Base-by-base conservation (phyloP, 30 jellyfish, hydroid and myxozoan species). In the Pelagia noctiluca region DNA sequence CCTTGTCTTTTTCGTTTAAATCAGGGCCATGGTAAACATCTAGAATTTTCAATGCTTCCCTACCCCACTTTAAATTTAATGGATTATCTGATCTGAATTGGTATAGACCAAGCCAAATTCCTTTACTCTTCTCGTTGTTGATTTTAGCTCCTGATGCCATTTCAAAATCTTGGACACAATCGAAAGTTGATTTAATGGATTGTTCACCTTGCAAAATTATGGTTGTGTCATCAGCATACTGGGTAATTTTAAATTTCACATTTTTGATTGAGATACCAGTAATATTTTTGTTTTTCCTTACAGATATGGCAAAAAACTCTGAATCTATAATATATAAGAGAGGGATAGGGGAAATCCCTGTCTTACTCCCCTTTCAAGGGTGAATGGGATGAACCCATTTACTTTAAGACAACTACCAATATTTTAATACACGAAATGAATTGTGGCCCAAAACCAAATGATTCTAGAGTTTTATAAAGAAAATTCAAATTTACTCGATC, bases 371-470 rank as follows among this genome's bases (percentile, higher is more conserved):
- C 57, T 42, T 5, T 16, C 57, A 42, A 42, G 57, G 57, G 57
- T 42, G 57, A 42, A 42, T 42, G 57, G 57, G 57, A 42, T 42
- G 57, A 5, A 42, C 57, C 75, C 87, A 75, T 75, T 75, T 10
- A 75, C 87, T 32, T 31, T 35, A 1, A 75, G 80, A 1, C 68
- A 80, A 23, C 87, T 75, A 31, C 49, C 31, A 16, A 35, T 75
- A 75, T 22, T 22, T 52, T 52, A 35, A 75, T 32, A 74, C 80
- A 75, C 35, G 30, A 18, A n/a, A 48, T 49, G 28, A 47, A 75
- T 74, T 32, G n/a, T 28, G 80, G 80, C 3, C 80, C 87, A 46
- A 75, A 75, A 32, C 71, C 71, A 25, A 75, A 31, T 16, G 23
- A 22, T n/a, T 75, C 57, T 33, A 75, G 36, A 28, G 33, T 30